These are phyloP conservation scores for Ianthella basta DNA, from an alignment of 37 sponge, comb jelly and placozoan species.

Conservation along the genomic window DNA sequence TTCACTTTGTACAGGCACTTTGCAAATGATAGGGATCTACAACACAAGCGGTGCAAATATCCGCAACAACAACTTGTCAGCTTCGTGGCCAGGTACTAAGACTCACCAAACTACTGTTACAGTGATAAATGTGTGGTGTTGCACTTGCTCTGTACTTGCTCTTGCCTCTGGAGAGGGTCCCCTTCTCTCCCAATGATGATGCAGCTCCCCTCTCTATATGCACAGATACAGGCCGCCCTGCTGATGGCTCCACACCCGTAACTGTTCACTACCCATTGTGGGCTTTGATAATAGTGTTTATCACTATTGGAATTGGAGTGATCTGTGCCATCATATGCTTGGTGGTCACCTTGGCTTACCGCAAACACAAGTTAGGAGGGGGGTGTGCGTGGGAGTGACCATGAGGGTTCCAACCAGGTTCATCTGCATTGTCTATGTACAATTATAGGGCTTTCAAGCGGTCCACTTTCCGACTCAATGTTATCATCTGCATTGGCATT, in stretches of 20 bases:
- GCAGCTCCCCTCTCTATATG: neutral
- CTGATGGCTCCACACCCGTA: neutral
- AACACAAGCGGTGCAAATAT: no score
- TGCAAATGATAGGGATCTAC: no score
- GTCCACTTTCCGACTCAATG: slow-evolving; percentile 5
- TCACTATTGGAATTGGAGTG: neutral
- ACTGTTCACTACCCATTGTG: neutral
- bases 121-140: no score
- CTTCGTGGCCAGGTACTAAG: no score
- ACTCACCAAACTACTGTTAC: no score
- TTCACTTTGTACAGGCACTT: no score
- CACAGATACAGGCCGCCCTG: neutral
- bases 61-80: no score
- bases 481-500: neutral
- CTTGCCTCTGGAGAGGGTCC: no score
- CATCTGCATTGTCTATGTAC: no score
- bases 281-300: neutral
- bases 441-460: slow-evolving; percentile 2
- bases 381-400: neutral
- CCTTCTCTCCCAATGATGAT: no score
- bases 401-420: neutral
- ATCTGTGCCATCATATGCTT: neutral
- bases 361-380: slow-evolving; percentile 8
- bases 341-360: neutral
- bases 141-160: no score